phyloP scores from a whole-genome alignment of 2,113 vertebrate genomes.

The Haemorhous mexicanus region DNA sequence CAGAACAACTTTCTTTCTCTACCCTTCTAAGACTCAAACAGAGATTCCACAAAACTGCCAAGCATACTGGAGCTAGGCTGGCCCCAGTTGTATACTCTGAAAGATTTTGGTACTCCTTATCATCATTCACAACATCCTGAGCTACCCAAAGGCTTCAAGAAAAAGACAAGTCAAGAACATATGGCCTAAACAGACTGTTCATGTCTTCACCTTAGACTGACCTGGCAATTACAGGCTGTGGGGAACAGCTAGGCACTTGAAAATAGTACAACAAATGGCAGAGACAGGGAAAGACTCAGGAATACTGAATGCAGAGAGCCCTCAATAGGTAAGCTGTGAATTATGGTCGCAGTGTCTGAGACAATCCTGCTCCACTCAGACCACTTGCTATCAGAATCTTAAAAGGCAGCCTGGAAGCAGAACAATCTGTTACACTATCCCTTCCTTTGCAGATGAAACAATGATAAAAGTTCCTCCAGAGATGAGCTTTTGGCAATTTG shows the following conservation, averaged over 20 bases:
- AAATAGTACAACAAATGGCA: neutral
- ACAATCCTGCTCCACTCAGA: neutral
- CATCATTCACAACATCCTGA: neutral
- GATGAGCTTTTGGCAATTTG: neutral
- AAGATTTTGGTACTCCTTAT: neutral
- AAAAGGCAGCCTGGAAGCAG: neutral
- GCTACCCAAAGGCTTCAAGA: neutral
- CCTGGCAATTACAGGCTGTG: slow-evolving; percentile 64
- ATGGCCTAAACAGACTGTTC: slow-evolving; percentile 2
- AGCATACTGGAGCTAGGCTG: neutral
- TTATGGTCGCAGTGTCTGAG: neutral
- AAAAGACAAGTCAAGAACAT: slow-evolving; percentile 24
- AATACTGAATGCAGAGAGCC: neutral
- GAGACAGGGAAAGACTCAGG: neutral
- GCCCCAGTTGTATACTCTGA: neutral
- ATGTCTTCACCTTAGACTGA: slow-evolving; percentile 31
- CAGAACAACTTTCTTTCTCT: neutral
- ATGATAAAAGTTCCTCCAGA: slow-evolving; percentile 33
- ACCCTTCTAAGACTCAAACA: neutral
- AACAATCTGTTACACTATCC: neutral
- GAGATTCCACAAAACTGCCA: neutral
- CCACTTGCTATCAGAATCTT: neutral
- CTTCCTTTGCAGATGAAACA: neutral
- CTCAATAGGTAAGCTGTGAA: neutral
- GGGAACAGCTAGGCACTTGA: slow-evolving; percentile 33